Conservation (phyloP, 2,113 vertebrate genomes). For the Marmota flaviventris region DNA sequence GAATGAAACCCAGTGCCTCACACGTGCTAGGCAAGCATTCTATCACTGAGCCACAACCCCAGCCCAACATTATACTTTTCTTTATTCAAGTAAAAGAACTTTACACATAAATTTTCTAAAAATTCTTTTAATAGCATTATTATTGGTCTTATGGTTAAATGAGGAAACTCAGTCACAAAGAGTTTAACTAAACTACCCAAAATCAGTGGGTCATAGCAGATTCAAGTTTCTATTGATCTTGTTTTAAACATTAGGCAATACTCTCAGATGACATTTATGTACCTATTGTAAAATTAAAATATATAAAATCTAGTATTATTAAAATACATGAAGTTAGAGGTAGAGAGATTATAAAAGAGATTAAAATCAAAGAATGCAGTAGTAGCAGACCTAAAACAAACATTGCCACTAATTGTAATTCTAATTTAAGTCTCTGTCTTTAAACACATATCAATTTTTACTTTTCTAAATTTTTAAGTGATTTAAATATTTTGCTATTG, state of each 20-base stretch:
- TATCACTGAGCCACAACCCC: no score
- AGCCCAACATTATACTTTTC: background rate
- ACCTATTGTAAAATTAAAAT: background rate
- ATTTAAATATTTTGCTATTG: background rate
- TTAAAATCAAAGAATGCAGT: background rate
- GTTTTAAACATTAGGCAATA: background rate
- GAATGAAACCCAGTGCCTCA: no score
- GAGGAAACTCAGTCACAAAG: background rate
- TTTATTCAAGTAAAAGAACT: background rate
- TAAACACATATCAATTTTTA: background rate
- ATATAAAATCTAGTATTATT: background rate
- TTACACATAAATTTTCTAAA: background rate
- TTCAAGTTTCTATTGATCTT: background rate
- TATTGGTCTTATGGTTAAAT: background rate
- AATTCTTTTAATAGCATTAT: background rate
- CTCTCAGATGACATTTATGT: background rate
- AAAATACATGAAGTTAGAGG: background rate
- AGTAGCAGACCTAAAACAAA: background rate
- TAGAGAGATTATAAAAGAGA: background rate
- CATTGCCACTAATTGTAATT: background rate
- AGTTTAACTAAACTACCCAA: background rate
- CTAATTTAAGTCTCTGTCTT: background rate
- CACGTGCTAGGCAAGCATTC: no score
- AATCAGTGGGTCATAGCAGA: background rate
- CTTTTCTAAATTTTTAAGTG: conserved; percentile 7